Evolutionary conservation across 2,113 vertebrate species (phyloP), one percentile per base, ranked within the genome.

Genomic region (Ranitomeya variabilis): DNA sequence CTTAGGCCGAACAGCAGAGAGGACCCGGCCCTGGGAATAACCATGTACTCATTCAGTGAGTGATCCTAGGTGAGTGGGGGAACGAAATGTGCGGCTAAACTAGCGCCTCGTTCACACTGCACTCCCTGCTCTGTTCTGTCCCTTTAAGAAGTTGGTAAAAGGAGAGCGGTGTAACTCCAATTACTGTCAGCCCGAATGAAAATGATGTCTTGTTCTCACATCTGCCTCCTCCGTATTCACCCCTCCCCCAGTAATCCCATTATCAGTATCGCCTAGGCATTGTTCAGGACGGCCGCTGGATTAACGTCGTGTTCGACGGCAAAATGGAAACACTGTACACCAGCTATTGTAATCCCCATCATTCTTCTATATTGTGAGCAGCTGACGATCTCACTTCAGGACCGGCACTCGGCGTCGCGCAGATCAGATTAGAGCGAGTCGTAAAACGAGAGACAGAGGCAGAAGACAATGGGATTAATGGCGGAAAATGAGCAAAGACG

Each of bases 281-380:
- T 51, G 14, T 79, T 64, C 84, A 31, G 7, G 37, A 19, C 54
- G 23, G 52, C 55, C 59, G 7, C 86, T 59, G 66, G 86, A 87
- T 87, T 87, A 82, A 82, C 51, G 79, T 73, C 18, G 66, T 57
- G 79, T 69, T 59, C 23, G 14, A 31, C 77, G 16, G 80, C 31
- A 31, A 64, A 82, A 74, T 62, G 71, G 64, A 88, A 88, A 83
- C 76, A 60, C 80, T 83, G 74, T 10, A 64, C 13, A 80, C 45
- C 57, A 7, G 69, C 66, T 83, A 57, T 80, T 77, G 69, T 88
- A 74, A 88, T 88, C 67, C 80, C 81, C 69, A 83, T 88, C 51
- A 83, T 88, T 88, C 80, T 76, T 62, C 69, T 64, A 54, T 51
- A 88, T 64, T 76, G 80, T 62, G 52, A 83, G 80, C 59, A n/a